Percentiles rank a stretch among this genome's conserved stretches.
phyloP scores from a whole-genome alignment of 1,140 invertebrate genomes.

The Euborellia annulipes region DNA sequence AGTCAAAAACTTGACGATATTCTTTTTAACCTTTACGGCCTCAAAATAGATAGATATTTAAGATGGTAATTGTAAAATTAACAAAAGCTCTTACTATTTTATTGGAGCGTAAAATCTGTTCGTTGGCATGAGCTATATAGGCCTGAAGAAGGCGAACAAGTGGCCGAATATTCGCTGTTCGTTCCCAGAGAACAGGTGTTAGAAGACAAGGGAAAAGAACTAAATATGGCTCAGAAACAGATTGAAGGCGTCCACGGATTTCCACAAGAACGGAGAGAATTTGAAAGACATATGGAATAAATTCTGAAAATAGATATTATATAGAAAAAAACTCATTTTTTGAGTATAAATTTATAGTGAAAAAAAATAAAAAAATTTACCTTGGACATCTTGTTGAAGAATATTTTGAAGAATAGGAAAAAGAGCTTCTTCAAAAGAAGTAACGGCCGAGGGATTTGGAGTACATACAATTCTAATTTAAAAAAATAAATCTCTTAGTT shows the following conservation, averaged over 20 bases:
- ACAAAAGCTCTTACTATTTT: conserved; percentile 46
- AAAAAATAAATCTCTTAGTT: conserved; percentile 15
- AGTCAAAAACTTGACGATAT: no score
- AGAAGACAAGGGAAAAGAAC: conserved; percentile 77
- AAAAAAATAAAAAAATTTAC: conserved; percentile 27
- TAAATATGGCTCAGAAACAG: conserved; percentile 69
- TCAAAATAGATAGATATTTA: background rate
- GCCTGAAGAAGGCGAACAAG: conserved; percentile 76
- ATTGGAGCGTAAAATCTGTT: conserved; percentile 50
- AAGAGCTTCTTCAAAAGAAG: conserved; percentile 77
- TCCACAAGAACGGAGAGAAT: conserved; percentile 84
- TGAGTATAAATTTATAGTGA: no score
- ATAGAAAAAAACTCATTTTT: background rate
- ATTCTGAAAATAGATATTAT: conserved; percentile 46
- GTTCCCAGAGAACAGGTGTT: conserved; percentile 78
- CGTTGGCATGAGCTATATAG: conserved; percentile 57
- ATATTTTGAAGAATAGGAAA: conserved; percentile 91
- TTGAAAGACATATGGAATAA: conserved; percentile 96
- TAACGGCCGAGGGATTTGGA: conserved; percentile 56
- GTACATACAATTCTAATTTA: conserved; percentile 64
- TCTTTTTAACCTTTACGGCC: no score
- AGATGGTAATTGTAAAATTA: background rate
- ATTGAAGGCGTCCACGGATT: conserved; percentile 33
- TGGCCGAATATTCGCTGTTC: conserved; percentile 80
- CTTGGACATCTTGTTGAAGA: conserved; percentile 82